Percentiles rank a stretch among this genome's conserved stretches.
phyloP scores from a whole-genome alignment of 2,797 vertebrate species.

The Lithobates sylvaticus region DNA sequence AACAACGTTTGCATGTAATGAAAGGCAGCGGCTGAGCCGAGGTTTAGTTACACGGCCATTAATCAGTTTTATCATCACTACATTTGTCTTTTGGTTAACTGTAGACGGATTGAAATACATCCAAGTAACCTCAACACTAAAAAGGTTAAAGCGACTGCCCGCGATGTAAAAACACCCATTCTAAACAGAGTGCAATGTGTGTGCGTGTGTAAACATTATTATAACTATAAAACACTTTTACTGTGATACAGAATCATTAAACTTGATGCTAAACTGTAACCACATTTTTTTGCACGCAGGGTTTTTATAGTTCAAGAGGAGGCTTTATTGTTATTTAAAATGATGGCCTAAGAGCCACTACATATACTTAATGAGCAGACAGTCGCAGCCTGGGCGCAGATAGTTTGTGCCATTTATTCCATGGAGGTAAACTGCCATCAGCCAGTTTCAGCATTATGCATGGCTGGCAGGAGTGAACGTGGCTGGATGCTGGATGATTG shows the following conservation, averaged over 20 bases:
- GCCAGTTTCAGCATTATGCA: background rate
- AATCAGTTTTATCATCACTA: slow-evolving; percentile 46
- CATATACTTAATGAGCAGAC: slow-evolving; percentile 57
- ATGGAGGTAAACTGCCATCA: slow-evolving; percentile 11
- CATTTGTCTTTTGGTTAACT: slow-evolving; percentile 44
- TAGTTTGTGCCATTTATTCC: slow-evolving; percentile 25
- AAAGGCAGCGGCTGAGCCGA: slow-evolving; percentile 37
- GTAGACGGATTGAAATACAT: slow-evolving; percentile 41
- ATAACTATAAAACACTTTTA: slow-evolving; percentile 58
- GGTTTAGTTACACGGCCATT: slow-evolving; percentile 39
- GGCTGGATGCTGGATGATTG: background rate
- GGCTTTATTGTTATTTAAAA: slow-evolving; percentile 61
- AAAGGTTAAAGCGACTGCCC: slow-evolving; percentile 48
- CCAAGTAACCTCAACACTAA: slow-evolving; percentile 40
- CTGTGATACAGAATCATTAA: slow-evolving; percentile 58
- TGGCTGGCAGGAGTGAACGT: background rate
- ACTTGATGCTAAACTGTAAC: slow-evolving; percentile 58
- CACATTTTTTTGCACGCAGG: slow-evolving; percentile 56
- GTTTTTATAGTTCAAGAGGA: slow-evolving; percentile 59
- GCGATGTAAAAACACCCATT: slow-evolving; percentile 24
- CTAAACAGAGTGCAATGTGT: slow-evolving; percentile 40
- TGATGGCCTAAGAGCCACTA: slow-evolving; percentile 50
- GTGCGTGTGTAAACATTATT: slow-evolving; percentile 57
- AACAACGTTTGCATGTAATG: slow-evolving; percentile 15
- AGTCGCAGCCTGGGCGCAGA: slow-evolving; percentile 42